A percentile compares a stretch with the other conserved stretches of the same genome.
These are phyloP conservation scores for Equus quagga DNA, from an alignment of 2,113 vertebrate species.

Conservation along the genomic window DNA sequence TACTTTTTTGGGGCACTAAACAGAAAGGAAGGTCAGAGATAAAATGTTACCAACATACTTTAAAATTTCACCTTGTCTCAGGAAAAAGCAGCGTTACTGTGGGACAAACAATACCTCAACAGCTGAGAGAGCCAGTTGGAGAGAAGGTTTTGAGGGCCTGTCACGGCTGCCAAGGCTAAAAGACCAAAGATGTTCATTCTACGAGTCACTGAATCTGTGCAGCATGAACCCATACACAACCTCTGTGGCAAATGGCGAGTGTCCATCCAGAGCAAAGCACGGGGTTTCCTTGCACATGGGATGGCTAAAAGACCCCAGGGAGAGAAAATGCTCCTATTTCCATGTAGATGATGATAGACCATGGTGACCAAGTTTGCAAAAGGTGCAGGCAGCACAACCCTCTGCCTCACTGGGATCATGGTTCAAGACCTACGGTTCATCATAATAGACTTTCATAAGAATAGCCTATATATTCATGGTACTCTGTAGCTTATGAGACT, in stretches of 20 bases:
- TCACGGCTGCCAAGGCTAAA: too few species aligned
- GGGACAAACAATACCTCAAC: accelerated
- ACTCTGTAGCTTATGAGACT: not conserved
- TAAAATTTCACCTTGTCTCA: not conserved
- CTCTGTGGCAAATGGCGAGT: accelerated
- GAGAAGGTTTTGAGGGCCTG: too few species aligned
- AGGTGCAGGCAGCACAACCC: accelerated
- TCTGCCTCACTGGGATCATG: not conserved
- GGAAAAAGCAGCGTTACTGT: not conserved
- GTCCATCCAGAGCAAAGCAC: not conserved
- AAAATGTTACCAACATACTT: not conserved
- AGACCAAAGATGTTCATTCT: not conserved
- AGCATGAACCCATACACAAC: accelerated
- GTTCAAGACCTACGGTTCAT: not conserved
- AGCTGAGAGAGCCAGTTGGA: not conserved
- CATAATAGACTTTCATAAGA: accelerated
- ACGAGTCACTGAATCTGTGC: not conserved
- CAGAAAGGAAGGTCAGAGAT: not conserved
- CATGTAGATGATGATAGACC: accelerated
- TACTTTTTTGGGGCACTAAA: not conserved
- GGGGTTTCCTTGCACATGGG: not conserved
- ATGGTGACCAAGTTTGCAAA: accelerated
- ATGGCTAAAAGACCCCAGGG: not conserved
- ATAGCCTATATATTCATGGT: accelerated
- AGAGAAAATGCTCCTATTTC: accelerated